Base-by-base conservation (phyloP, 2,113 vertebrate genomes). In the Dunckerocampus dactyliophorus region DNA sequence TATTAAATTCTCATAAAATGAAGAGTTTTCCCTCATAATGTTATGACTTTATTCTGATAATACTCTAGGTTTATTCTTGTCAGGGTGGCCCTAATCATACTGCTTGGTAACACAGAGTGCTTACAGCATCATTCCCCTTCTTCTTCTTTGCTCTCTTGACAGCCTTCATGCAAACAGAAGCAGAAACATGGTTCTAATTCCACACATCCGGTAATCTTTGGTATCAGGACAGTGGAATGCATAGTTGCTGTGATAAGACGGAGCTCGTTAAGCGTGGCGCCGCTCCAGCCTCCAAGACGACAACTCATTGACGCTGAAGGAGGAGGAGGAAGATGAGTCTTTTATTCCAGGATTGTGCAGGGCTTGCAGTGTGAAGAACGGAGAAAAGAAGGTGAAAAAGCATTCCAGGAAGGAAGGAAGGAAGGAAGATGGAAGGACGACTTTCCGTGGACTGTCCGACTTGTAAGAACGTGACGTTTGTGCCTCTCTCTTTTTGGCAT, bases 161-260 rank as follows among this genome's bases (percentile, higher is more conserved):
- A 75, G 64, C 61, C 54, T 72, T 74, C 72, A 84, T 83, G 77
- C 81, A 79, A 79, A 85, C 77, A 63, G 67, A 80, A 70, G 76
- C 60, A 28, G 79, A 80, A 81, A 81, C 72, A 69, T 47, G 59
- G 55, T 77, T 82, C 51, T 70, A 81, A 85, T 88, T 89, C 86
- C 84, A 89, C 89, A 81, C 55, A 73, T 89, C 88, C 88, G 59
- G 79, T 91, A 88, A 91, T 95, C 93, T 97, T 95, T 96, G 94
- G 93, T 94, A 92, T 93, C 90, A 84, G 88, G 86, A 92, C 88
- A 89, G 89, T 89, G 92, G 90, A 93, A 92, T 95, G 94, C 94
- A 96, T 95, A 96, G 94, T 93, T 92, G 91, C 91, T 90, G 83
- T 84, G 84, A 85, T 84, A 82, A 77, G 67, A 77, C 72, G 88